Evolutionary conservation across 2,113 vertebrate species (phyloP), one percentile per base, ranked within the genome.

Genomic region (Epinephelus moara): DNA sequence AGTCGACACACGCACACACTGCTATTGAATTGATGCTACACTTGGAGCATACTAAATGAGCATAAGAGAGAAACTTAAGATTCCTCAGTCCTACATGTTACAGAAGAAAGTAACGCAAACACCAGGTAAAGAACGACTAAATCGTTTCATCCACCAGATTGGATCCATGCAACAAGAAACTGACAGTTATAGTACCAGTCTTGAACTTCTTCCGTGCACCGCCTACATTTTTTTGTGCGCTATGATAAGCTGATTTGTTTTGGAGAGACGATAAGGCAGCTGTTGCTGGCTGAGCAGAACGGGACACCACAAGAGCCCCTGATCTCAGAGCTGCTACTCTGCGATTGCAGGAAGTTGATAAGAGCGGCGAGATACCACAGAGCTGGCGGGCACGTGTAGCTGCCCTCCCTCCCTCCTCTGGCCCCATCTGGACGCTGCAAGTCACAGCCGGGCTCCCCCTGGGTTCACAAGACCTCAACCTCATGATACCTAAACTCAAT

Each of bases 341-440:
- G 75, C 45, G 55, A 79, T 75, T 17, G 79, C 82, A 92, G 91
- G 88, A 92, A 92, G 67, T 82, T 64, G 92, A 94, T 93, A 93
- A 92, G 85, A 75, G 30, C 6, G 40, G 52, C 2, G 30, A 81
- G 77, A 68, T 57, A 76, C 13, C 17, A 4, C 73, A 21, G 75
- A 80, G 71, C 60, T 77, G 79, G 27, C 72, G 69, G 85, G 50
- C 83, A 80, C 70, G 78, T 75, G 85, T 50, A 71, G 76, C 15
- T 8, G 10, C 61, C 59, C 82, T 60, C 70, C 76, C 70, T 49
- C 69, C 49, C 42, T 27, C 53, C 42, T 50, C 19, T 33, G 56
- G 15, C 56, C 52, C 70, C 47, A 70, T 80, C 64, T 81, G 82
- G 64, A 57, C 8, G 27, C 61, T 81, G 53, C 14, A 64, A 78